Percentiles rank a stretch among this genome's conserved stretches.
These are phyloP conservation scores for Piaya cayana DNA, from an alignment of 2,113 vertebrate genomes.

Conservation along the genomic window DNA sequence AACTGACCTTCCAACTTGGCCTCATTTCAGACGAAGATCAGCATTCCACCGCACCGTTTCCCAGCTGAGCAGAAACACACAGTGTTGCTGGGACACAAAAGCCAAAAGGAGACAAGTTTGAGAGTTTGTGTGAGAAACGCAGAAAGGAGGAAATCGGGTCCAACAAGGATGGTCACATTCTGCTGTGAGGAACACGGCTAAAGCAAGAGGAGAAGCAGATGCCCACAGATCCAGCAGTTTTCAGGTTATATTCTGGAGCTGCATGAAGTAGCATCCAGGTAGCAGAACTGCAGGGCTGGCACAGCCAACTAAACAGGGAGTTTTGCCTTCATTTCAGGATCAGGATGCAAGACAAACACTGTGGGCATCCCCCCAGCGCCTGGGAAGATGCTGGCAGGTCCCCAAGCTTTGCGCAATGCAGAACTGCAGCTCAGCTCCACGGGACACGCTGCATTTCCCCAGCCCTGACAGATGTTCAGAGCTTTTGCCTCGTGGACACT, in stretches of 20 bases:
- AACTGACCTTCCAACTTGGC: background rate
- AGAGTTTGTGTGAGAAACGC: background rate
- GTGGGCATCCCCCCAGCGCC: accelerated
- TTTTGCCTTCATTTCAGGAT: background rate
- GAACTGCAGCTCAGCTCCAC: background rate
- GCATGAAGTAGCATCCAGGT: accelerated
- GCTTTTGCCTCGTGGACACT: background rate
- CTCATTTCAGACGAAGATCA: background rate
- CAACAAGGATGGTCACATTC: accelerated
- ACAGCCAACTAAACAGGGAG: background rate
- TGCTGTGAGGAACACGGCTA: background rate
- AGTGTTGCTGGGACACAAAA: background rate
- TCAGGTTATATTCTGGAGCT: background rate
- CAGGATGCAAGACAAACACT: background rate
- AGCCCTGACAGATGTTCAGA: background rate
- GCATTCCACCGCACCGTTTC: background rate
- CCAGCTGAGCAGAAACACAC: background rate
- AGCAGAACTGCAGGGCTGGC: background rate
- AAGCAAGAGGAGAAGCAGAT: background rate
- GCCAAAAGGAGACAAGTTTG: background rate
- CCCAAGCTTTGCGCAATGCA: background rate
- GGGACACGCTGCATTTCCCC: accelerated
- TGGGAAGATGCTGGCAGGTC: background rate
- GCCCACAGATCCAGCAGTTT: background rate
- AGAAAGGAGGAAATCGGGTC: background rate